A percentile compares a stretch with the other conserved stretches of the same genome.
phyloP scores from a whole-genome alignment of 1,140 invertebrate genomes.

The Ceratoteleas bidentatus region DNA sequence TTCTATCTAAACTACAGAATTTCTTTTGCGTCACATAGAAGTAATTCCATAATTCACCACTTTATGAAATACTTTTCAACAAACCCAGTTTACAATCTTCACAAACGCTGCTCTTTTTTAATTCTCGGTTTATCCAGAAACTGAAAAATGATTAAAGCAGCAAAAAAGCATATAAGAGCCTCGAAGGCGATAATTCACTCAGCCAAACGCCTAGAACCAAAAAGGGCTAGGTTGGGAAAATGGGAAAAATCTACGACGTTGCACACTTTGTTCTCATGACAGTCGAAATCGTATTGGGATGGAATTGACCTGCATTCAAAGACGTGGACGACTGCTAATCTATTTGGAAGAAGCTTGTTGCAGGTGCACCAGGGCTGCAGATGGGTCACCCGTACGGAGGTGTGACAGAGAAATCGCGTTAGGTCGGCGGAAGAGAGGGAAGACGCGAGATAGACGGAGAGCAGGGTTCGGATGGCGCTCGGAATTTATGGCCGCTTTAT shows the following conservation, averaged over 20 bases:
- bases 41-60: too few relatives aligned
- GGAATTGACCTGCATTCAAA: slow-evolving; percentile 44
- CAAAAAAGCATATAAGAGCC: too few relatives aligned
- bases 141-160: too few relatives aligned
- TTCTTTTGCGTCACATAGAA: too few relatives aligned
- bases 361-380: slow-evolving; percentile 63
- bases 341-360: slow-evolving; percentile 56
- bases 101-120: too few relatives aligned
- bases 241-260: not conserved
- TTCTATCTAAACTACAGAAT: too few relatives aligned
- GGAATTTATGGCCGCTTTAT: slow-evolving; percentile 82
- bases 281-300: slow-evolving; percentile 6
- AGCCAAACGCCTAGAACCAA: not conserved
- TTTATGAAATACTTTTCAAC: too few relatives aligned
- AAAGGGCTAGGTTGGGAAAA: not conserved
- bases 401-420: slow-evolving; percentile 47
- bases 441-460: slow-evolving; percentile 61
- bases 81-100: too few relatives aligned
- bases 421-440: slow-evolving; percentile 60
- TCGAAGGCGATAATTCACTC: not conserved
- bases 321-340: slow-evolving; percentile 46
- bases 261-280: not conserved
- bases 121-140: too few relatives aligned
- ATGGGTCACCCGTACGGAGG: slow-evolving; percentile 68
- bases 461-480: slow-evolving; percentile 72